These are phyloP conservation scores for Streblospio benedicti DNA, from an alignment of 1,140 invertebrate genomes.

Conservation along the genomic window DNA sequence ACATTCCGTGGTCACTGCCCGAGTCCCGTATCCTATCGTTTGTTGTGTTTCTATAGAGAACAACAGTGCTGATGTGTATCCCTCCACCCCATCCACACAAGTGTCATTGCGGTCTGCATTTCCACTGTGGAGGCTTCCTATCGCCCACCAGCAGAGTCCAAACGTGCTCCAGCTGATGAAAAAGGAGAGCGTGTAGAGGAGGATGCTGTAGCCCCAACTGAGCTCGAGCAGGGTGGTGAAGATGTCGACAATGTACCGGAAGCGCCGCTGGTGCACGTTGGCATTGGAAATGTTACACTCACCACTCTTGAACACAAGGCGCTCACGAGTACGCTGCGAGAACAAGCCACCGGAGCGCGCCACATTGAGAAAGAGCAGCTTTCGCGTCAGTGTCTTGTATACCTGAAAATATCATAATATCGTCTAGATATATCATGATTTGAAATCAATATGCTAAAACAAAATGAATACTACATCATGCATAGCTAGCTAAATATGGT, in stretches of 20 bases:
- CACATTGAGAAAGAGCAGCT: conserved; percentile 1
- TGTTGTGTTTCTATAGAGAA: conserved; percentile 45
- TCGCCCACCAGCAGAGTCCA: conserved; percentile 38
- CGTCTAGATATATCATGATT: too few relatives aligned
- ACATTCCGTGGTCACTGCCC: conserved; percentile 56
- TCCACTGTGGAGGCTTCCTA: conserved; percentile 28
- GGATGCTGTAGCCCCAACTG: conserved; percentile 37
- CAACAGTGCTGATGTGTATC: conserved; percentile 29
- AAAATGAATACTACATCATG: too few relatives aligned
- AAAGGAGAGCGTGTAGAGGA: conserved; percentile 39
- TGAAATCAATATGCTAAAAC: too few relatives aligned
- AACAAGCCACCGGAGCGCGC: conserved; percentile 11
- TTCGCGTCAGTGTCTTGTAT: too few relatives aligned
- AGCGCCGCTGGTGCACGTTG: conserved; percentile 36
- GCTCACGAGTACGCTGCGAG: conserved; percentile 1
- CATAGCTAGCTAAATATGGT: too few relatives aligned
- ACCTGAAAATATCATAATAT: too few relatives aligned
- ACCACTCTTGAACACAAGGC: conserved; percentile 16
- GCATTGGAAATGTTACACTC: conserved; percentile 12
- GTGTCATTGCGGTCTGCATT: conserved; percentile 47
- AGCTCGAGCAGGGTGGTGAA: conserved; percentile 61
- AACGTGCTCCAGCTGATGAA: conserved; percentile 42
- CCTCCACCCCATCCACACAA: conserved; percentile 27
- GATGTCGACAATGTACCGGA: conserved; percentile 56
- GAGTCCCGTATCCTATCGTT: conserved; percentile 45